phyloP scores from a whole-genome alignment of 2,797 vertebrate species.

The Sarcoramphus papa region DNA sequence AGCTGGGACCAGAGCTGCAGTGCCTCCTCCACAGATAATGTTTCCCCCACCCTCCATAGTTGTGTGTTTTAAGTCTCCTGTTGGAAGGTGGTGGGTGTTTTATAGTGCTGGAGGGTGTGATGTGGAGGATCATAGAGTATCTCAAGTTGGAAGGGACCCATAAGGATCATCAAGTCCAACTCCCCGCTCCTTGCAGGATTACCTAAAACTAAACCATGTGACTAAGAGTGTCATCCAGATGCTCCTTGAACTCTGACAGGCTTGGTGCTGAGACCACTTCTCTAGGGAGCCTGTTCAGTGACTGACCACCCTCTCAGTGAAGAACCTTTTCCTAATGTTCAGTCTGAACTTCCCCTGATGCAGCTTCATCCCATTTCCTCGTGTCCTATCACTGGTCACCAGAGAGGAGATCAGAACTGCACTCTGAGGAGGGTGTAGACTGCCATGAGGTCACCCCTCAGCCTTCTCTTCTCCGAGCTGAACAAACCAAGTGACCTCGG shows the following conservation, averaged over 20 bases:
- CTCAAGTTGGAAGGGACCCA: not conserved
- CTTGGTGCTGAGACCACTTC: not conserved
- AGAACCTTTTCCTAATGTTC: not conserved
- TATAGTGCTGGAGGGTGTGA: not conserved
- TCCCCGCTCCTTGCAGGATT: not conserved
- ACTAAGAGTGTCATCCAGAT: not conserved
- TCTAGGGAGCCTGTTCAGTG: not conserved
- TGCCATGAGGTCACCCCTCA: not conserved
- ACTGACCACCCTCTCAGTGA: not conserved
- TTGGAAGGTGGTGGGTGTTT: not conserved
- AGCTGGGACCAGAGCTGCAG: not conserved
- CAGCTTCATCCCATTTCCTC: not conserved
- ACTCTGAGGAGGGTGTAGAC: not conserved
- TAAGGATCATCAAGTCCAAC: not conserved
- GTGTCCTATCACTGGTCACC: not conserved
- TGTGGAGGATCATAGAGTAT: not conserved
- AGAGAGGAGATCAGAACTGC: not conserved
- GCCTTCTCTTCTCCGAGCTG: not conserved
- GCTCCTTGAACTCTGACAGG: not conserved
- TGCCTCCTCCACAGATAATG: not conserved
- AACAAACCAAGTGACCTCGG: not conserved
- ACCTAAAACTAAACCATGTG: not conserved
- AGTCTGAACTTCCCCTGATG: not conserved
- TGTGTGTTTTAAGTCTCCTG: not conserved
- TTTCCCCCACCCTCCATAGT: rapidly evolving